Evolutionary conservation across 1,140 invertebrate species (phyloP).

Genomic region (Dendrolimus punctatus): DNA sequence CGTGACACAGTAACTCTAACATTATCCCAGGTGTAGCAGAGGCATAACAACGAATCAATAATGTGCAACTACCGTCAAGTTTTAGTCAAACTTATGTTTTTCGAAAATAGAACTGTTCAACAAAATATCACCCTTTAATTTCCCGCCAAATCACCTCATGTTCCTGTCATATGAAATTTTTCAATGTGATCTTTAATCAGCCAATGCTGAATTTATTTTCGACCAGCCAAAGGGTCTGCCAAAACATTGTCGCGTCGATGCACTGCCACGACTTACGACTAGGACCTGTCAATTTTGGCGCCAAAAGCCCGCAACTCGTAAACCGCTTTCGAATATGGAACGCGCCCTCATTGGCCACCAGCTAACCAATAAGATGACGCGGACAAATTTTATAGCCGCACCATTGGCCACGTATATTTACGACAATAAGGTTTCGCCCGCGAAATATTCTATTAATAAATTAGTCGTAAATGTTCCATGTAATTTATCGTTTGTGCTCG

Average conservation of each 20-base stretch:
- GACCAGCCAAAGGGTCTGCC: too few relatives aligned
- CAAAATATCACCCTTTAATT: too few relatives aligned
- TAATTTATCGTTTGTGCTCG: conserved; percentile 61
- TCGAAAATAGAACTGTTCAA: too few relatives aligned
- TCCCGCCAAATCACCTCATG: too few relatives aligned
- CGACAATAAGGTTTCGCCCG: conserved; percentile 59
- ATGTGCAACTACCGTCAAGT: too few relatives aligned
- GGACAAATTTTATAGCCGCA: conserved; percentile 50
- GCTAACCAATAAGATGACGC: conserved; percentile 43
- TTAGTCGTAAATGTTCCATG: conserved; percentile 55
- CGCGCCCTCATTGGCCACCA: conserved; percentile 42
- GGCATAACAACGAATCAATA: too few relatives aligned
- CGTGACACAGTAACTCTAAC: too few relatives aligned
- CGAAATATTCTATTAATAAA: conserved; percentile 70
- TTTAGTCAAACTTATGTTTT: too few relatives aligned
- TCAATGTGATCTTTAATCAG: too few relatives aligned
- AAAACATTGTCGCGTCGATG: conserved; percentile 6
- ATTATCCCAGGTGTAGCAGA: too few relatives aligned
- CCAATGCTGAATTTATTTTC: too few relatives aligned
- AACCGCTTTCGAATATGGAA: conserved; percentile 63
- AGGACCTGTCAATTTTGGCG: conserved; percentile 55
- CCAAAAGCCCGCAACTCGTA: conserved; percentile 61
- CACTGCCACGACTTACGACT: conserved; percentile 6
- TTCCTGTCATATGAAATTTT: too few relatives aligned
- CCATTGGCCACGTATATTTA: conserved; percentile 58